These are phyloP conservation scores for Desoria tigrina DNA, from an alignment of 2,888 invertebrate genomes.

Conservation along the genomic window DNA sequence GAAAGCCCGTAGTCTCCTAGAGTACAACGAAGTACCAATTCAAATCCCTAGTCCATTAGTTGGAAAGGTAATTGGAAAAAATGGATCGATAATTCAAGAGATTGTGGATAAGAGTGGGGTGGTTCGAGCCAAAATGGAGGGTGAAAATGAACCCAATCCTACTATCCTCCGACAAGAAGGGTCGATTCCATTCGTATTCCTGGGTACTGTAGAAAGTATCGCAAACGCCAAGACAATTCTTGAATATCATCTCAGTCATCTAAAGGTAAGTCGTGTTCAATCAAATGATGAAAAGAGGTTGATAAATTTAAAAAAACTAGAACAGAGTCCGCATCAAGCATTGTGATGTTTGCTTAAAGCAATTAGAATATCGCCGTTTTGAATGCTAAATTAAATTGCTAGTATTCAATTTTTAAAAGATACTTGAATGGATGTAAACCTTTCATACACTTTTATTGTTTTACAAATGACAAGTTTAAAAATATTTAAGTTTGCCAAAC, in stretches of 20 bases:
- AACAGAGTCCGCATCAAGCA: too few relatives aligned
- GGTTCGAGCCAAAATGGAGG: constrained; percentile 95
- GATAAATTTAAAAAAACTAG: too few relatives aligned
- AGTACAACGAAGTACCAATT: constrained; percentile 94
- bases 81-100: constrained; percentile 97
- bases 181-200: constrained; percentile 97
- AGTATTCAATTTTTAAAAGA: too few relatives aligned
- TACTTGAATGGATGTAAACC: too few relatives aligned
- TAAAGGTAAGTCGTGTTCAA: constrained; percentile 85
- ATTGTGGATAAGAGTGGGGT: constrained; percentile 99
- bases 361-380: too few relatives aligned
- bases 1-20: constrained; percentile 88
- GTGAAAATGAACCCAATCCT: constrained; percentile 93
- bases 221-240: constrained; percentile 92
- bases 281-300: too few relatives aligned
- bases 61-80: constrained; percentile 97
- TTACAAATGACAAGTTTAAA: too few relatives aligned
- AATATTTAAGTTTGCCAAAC: too few relatives aligned
- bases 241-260: constrained; percentile 93
- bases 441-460: too few relatives aligned
- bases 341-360: too few relatives aligned
- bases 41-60: constrained; percentile 93
- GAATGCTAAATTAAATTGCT: too few relatives aligned
- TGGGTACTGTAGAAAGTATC: constrained; percentile 84
- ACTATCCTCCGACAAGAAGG: constrained; percentile 88